Percentiles rank a stretch among this genome's conserved stretches.
Conservation (phyloP, 2,797 vertebrate genomes). For the Cirrhinus mrigala region DNA sequence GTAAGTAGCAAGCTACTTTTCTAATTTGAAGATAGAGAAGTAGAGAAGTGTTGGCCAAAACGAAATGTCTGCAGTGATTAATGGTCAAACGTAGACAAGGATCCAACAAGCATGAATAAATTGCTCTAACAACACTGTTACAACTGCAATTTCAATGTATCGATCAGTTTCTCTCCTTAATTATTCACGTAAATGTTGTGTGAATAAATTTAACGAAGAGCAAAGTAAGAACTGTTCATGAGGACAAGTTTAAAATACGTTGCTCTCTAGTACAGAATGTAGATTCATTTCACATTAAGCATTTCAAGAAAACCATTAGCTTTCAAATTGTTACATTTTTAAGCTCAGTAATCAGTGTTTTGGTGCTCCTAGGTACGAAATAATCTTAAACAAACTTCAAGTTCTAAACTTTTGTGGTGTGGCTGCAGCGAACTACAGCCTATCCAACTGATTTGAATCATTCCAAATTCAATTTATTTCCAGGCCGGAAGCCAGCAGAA, state of each 20-base stretch:
- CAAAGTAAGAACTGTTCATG: background rate
- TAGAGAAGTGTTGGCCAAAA: conserved; percentile 33
- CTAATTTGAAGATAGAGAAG: conserved; percentile 3
- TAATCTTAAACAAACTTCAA: conserved; percentile 56
- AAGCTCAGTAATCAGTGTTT: conserved; percentile 31
- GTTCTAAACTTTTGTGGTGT: conserved; percentile 63
- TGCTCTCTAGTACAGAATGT: background rate
- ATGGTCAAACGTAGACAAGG: conserved; percentile 26
- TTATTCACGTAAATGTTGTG: conserved; percentile 30
- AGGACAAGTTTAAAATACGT: background rate
- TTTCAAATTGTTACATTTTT: background rate
- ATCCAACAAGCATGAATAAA: conserved; percentile 23
- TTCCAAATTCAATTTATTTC: conserved; percentile 82
- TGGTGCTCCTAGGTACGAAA: conserved; percentile 61
- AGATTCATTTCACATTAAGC: background rate
- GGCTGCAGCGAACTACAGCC: conserved; percentile 66
- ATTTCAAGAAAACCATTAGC: background rate
- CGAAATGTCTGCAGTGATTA: conserved; percentile 25
- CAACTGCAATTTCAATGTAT: conserved; percentile 25
- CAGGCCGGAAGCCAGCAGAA: conserved; percentile 77
- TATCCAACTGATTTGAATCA: conserved; percentile 78
- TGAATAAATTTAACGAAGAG: conserved; percentile 19
- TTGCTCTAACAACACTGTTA: background rate
- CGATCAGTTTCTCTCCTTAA: conserved; percentile 3
- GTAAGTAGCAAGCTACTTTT: background rate